Conservation (phyloP, 2,797 vertebrate species). For the Periparus ater region DNA sequence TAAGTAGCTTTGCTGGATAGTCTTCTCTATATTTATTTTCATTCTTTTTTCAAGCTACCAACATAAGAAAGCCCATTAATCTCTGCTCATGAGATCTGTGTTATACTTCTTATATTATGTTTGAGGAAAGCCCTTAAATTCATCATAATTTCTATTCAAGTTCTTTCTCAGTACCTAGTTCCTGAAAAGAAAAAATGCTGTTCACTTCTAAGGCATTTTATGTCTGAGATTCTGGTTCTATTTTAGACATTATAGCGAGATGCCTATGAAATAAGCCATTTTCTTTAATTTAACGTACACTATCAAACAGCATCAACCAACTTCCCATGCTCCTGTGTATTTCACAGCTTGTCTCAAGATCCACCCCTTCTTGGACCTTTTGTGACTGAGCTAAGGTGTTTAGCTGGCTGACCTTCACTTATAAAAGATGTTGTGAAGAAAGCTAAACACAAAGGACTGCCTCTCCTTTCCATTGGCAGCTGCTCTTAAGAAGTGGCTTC, state of each 20-base stretch:
- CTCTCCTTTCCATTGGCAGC: neutral
- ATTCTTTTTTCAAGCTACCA: neutral
- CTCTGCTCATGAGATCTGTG: neutral
- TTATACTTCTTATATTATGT: neutral
- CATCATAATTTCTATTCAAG: neutral
- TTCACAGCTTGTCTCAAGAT: neutral
- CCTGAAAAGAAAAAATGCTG: neutral
- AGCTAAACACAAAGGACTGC: neutral
- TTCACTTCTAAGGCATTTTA: neutral
- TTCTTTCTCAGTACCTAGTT: neutral
- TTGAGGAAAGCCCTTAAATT: neutral
- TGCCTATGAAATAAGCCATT: neutral
- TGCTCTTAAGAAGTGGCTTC: neutral
- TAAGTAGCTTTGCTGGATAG: neutral
- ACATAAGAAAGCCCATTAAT: neutral
- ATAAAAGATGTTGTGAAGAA: neutral
- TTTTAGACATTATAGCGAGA: neutral
- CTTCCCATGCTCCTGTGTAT: neutral
- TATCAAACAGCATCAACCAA: neutral
- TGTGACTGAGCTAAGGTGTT: neutral
- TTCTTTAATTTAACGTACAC: neutral
- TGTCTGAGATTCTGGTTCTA: neutral
- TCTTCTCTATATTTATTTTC: slow-evolving; percentile 24
- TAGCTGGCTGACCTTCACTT: neutral
- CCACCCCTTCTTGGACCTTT: neutral